Evolutionary conservation across 2,888 invertebrate genomes (phyloP).

Genomic region (Standfussiana lucernea): DNA sequence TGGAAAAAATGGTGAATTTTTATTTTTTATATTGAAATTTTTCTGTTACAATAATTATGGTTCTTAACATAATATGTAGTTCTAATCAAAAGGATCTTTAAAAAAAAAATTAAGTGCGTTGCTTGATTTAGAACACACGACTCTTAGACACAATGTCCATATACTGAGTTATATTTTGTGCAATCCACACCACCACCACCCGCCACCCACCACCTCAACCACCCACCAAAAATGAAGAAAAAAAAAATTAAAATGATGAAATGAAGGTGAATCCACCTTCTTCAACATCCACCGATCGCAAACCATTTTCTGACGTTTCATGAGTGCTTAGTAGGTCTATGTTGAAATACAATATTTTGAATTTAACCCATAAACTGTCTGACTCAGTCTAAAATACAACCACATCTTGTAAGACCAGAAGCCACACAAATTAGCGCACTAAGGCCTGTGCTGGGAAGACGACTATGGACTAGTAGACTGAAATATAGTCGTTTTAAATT

Average conservation of each 20-base stretch:
- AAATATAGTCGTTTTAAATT: constrained; percentile 49
- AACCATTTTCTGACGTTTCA: background rate
- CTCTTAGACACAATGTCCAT: background rate
- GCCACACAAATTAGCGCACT: background rate
- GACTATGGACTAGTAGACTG: constrained; percentile 34
- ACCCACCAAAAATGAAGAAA: no score
- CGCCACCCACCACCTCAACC: no score
- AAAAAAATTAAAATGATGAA: no score
- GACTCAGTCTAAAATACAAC: background rate
- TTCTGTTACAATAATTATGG: no score
- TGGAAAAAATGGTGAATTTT: background rate
- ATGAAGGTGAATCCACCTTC: no score
- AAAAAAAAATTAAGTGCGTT: background rate
- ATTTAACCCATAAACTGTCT: background rate
- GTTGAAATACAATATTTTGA: background rate
- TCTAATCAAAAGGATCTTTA: background rate
- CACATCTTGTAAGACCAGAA: background rate
- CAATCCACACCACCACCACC: no score
- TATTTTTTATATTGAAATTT: no score
- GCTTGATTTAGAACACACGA: background rate
- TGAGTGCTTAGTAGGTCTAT: background rate
- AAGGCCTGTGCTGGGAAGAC: constrained; percentile 9
- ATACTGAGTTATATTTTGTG: background rate
- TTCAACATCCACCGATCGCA: background rate
- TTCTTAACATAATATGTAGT: background rate